phyloP scores from a whole-genome alignment of 1,140 invertebrate species.

The Cyclina sinensis region DNA sequence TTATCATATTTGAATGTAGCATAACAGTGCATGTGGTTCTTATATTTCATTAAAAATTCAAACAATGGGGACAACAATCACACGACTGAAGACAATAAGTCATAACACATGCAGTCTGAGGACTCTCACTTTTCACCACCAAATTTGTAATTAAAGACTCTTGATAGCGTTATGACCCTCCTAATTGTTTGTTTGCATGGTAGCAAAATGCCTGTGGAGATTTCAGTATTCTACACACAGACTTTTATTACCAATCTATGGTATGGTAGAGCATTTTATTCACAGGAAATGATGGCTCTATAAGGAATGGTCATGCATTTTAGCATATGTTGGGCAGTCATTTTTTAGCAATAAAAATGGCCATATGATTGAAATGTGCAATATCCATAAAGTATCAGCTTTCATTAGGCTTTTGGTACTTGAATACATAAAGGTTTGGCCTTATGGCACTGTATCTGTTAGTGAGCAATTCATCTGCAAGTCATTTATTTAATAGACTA shows the following conservation, averaged over 20 bases:
- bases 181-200: constrained; percentile 29
- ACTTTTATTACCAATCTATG: not conserved
- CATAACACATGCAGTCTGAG: not conserved
- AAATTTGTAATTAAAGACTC: constrained; percentile 24
- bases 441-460: constrained; percentile 9
- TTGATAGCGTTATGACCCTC: not conserved
- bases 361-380: not conserved
- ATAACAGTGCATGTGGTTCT: too few species aligned
- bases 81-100: not conserved
- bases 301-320: constrained; percentile 38
- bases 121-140: constrained; percentile 1
- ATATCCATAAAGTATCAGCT: constrained; percentile 20
- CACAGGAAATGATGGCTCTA: not conserved
- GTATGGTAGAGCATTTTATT: constrained; percentile 30
- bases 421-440: not conserved
- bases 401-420: not conserved
- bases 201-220: not conserved
- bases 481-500: too few species aligned
- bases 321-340: constrained; percentile 18
- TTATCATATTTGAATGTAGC: too few species aligned
- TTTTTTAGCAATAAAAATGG: constrained; percentile 17
- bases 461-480: too few species aligned
- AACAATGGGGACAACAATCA: not conserved
- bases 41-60: too few species aligned
- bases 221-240: not conserved